Conservation (phyloP, 2,797 vertebrate species). For the Psittacula derbiana region DNA sequence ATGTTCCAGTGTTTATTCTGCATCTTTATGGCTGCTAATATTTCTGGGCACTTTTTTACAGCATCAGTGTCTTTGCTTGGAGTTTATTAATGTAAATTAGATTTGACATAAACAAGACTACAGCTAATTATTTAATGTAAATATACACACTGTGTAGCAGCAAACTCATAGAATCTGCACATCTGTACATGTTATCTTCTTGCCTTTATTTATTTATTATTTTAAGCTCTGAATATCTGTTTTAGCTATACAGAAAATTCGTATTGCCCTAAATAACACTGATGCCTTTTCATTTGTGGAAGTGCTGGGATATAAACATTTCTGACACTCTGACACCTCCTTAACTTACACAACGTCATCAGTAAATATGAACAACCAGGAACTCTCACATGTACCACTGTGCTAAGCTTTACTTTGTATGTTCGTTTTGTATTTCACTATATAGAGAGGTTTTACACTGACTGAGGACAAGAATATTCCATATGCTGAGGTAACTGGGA, state of each 20-base stretch:
- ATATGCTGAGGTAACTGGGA: not conserved
- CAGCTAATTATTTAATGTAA: conserved; percentile 68
- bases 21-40: conserved; percentile 21
- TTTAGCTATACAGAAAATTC: not conserved
- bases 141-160: conserved; percentile 57
- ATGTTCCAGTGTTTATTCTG: conserved; percentile 43
- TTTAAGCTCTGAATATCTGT: not conserved
- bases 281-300: not conserved
- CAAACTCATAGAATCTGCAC: conserved; percentile 58
- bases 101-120: conserved; percentile 71
- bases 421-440: not conserved
- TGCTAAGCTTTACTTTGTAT: not conserved
- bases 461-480: not conserved
- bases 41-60: conserved; percentile 35
- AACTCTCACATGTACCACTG: not conserved
- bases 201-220: not conserved
- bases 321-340: not conserved
- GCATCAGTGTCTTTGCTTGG: not conserved
- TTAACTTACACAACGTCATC: not conserved
- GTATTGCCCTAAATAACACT: not conserved
- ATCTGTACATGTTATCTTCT: not conserved
- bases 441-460: not conserved
- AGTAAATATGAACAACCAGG: not conserved
- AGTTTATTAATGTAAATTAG: conserved; percentile 72
- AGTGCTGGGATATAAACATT: not conserved